These are phyloP conservation scores for Poecilus cupreus DNA, from an alignment of 2,888 invertebrate species.

Conservation along the genomic window DNA sequence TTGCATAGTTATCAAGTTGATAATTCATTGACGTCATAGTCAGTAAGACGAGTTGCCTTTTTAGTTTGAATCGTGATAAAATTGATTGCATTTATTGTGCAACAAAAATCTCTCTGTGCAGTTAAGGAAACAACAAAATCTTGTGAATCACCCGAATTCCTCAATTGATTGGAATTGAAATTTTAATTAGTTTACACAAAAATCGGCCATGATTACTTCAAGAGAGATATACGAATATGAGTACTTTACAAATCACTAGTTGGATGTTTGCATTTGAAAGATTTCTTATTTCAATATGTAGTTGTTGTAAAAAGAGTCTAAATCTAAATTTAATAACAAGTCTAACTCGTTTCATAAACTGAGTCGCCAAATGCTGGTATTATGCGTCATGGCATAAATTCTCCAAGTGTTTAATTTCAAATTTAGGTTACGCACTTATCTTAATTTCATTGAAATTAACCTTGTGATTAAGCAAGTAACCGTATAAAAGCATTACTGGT, in stretches of 20 bases:
- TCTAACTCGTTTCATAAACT: too few species aligned
- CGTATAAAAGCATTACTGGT: not conserved
- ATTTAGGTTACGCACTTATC: slow-evolving; percentile 36
- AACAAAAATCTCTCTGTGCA: not conserved
- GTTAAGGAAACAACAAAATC: not conserved
- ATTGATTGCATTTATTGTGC: slow-evolving; percentile 8
- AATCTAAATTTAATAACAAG: not conserved
- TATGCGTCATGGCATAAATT: slow-evolving; percentile 5
- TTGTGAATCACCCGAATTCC: not conserved
- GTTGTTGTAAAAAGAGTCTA: too few species aligned
- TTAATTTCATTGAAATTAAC: slow-evolving; percentile 30
- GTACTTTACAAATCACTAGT: too few species aligned
- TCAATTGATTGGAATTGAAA: not conserved
- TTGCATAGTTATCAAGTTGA: not conserved
- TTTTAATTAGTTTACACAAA: too few species aligned
- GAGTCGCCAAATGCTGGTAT: not conserved
- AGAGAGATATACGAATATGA: too few species aligned
- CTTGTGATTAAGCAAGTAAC: slow-evolving; percentile 31
- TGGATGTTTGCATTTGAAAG: too few species aligned
- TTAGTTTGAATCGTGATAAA: not conserved
- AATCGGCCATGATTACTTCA: too few species aligned
- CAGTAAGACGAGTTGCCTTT: not conserved
- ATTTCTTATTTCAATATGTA: too few species aligned
- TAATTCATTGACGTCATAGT: slow-evolving; percentile 30
- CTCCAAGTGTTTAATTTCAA: slow-evolving; percentile 30